These are phyloP conservation scores for Microdon myrmicae DNA, from an alignment of 2,888 invertebrate species.

Conservation along the genomic window DNA sequence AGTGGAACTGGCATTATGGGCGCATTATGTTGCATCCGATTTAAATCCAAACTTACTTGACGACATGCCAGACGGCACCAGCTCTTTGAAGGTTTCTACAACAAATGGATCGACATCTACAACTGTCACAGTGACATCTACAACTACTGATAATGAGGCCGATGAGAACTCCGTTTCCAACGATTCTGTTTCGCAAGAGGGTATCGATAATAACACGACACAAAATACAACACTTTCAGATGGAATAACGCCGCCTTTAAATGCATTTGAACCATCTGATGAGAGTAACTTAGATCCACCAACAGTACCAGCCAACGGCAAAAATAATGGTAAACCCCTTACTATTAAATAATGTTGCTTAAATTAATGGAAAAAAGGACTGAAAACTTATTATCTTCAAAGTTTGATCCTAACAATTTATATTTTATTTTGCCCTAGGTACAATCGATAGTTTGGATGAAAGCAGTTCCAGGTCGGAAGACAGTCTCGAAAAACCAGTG, in stretches of 20 bases:
- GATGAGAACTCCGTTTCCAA: constrained; percentile 65
- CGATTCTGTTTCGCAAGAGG: constrained; percentile 65
- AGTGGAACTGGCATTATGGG: constrained; percentile 93
- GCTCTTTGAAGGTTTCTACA: constrained; percentile 48
- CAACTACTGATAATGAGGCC: constrained; percentile 53
- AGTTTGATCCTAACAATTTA: too few species aligned
- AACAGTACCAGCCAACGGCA: constrained; percentile 52
- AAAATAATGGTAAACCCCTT: constrained; percentile 56
- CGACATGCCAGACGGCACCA: constrained; percentile 71
- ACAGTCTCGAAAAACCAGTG: constrained; percentile 76
- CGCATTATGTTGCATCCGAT: constrained; percentile 88
- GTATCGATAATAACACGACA: constrained; percentile 68
- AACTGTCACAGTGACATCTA: constrained; percentile 41
- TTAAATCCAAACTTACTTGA: constrained; percentile 86
- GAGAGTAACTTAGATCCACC: constrained; percentile 84
- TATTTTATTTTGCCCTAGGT: constrained; percentile 28
- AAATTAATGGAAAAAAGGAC: too few species aligned
- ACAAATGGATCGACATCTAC: constrained; percentile 58
- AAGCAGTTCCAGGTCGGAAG: constrained; percentile 79
- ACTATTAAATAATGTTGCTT: too few species aligned
- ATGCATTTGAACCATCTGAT: constrained; percentile 69
- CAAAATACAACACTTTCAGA: constrained; percentile 67
- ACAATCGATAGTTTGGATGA: constrained; percentile 71
- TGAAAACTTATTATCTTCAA: too few species aligned
- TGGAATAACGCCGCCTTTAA: constrained; percentile 58